A percentile compares a stretch with the other conserved stretches of the same genome.
Evolutionary conservation across 2,797 vertebrate genomes (phyloP).

Genomic region (Meda fulgida): DNA sequence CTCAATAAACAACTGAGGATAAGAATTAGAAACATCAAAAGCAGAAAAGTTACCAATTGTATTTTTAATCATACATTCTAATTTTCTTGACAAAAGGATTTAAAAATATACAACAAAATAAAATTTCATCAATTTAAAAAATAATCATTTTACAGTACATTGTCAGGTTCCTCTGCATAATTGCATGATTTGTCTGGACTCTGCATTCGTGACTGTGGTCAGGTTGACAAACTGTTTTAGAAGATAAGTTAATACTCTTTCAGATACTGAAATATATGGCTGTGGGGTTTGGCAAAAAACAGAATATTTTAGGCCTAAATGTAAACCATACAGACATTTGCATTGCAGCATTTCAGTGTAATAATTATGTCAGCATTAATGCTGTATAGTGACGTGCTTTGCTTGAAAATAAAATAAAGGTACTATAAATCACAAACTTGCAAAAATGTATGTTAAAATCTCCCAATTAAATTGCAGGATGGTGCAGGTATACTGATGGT

Average conservation of each 20-base stretch:
- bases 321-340: not conserved
- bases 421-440: not conserved
- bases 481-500: not conserved
- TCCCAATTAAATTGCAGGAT: not conserved
- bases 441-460: not conserved
- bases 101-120: conserved; percentile 7
- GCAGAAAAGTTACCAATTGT: not conserved
- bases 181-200: not conserved
- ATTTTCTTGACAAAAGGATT: not conserved
- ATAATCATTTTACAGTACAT: not conserved
- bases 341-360: not conserved
- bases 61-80: not conserved
- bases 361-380: not conserved
- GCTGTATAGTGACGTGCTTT: not conserved
- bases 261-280: not conserved
- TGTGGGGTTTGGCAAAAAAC: not conserved
- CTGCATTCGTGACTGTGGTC: not conserved
- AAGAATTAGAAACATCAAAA: not conserved
- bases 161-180: not conserved
- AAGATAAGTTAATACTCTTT: conserved; percentile 2
- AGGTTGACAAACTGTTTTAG: not conserved
- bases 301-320: not conserved
- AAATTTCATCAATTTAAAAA: not conserved
- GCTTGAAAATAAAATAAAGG: not conserved
- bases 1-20: not conserved